Percentiles rank a stretch among this genome's conserved stretches.
Evolutionary conservation across 2,113 vertebrate species (phyloP).

Genomic region (Pterophyllum scalare): DNA sequence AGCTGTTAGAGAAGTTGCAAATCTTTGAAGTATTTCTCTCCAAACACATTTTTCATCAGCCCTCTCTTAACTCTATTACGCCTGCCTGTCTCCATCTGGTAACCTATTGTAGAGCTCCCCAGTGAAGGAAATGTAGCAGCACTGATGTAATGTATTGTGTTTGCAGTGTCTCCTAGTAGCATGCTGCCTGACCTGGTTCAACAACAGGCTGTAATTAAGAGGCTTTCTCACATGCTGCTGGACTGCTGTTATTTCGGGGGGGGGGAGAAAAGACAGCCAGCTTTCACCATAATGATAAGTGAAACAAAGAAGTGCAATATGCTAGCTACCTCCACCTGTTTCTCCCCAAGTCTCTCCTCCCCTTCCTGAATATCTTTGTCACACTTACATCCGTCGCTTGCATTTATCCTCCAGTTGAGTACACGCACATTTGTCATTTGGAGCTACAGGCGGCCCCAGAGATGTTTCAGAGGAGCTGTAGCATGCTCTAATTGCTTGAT

Average conservation of each 20-base stretch:
- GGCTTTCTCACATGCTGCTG: constrained; percentile 27
- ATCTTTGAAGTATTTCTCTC: constrained; percentile 38
- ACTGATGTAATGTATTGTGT: constrained; percentile 50
- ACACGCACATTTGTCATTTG: constrained; percentile 26
- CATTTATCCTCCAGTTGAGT: constrained; percentile 32
- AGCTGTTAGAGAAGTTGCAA: constrained; percentile 11
- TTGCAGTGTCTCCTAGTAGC: constrained; percentile 14
- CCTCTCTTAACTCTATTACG: constrained; percentile 27
- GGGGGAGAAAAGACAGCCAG: constrained; percentile 15
- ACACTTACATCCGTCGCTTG: constrained; percentile 26
- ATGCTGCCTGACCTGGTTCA: constrained; percentile 28
- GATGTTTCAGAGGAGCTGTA: constrained; percentile 23
- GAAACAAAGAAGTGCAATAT: constrained; percentile 52
- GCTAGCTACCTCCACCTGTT: not conserved
- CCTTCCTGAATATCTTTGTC: constrained; percentile 2
- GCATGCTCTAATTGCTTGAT: constrained; percentile 46
- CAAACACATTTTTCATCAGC: constrained; percentile 9
- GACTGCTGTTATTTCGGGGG: not conserved
- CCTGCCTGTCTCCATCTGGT: constrained; percentile 26
- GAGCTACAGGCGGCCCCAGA: constrained; percentile 18
- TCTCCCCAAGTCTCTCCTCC: not conserved
- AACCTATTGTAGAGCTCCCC: constrained; percentile 32
- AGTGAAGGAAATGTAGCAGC: constrained; percentile 43
- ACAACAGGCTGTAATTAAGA: constrained; percentile 62
- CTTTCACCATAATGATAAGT: constrained; percentile 39